Percentiles rank a stretch among this genome's conserved stretches.
Conservation (phyloP, 2,113 vertebrate genomes). For the Tupaia chinensis region DNA sequence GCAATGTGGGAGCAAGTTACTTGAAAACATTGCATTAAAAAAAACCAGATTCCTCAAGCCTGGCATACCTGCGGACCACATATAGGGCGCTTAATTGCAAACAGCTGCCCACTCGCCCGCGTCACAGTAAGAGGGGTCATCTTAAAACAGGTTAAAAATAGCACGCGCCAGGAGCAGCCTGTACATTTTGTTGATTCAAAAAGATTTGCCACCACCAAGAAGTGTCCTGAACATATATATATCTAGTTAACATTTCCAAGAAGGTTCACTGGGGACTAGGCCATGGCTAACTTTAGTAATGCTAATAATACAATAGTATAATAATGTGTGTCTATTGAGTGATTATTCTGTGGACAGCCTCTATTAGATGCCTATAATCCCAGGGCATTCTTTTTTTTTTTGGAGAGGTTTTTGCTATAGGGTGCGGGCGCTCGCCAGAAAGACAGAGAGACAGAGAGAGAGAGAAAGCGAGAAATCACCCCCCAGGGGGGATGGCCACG, state of each 20-base stretch:
- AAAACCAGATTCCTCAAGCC: constrained; percentile 84
- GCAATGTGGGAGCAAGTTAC: constrained; percentile 84
- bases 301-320: neutral
- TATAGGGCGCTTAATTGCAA: constrained; percentile 87
- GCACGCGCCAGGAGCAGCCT: constrained; percentile 69
- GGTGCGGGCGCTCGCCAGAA: no score
- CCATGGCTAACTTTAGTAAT: neutral
- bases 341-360: neutral
- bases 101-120: constrained; percentile 88
- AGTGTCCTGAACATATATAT: constrained; percentile 49
- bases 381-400: neutral
- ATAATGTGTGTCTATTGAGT: neutral
- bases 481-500: no score
- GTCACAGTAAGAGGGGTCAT: constrained; percentile 80
- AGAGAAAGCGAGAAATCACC: no score
- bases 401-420: no score
- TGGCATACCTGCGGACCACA: constrained; percentile 89
- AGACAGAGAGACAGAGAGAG: no score
- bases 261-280: neutral
- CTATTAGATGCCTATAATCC: neutral
- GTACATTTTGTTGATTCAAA: constrained; percentile 76
- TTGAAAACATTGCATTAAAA: constrained; percentile 86
- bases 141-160: constrained; percentile 84
- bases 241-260: constrained; percentile 23
- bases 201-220: constrained; percentile 72